phyloP scores from a whole-genome alignment of 2,888 invertebrate genomes.

The Plagodis dolabraria region DNA sequence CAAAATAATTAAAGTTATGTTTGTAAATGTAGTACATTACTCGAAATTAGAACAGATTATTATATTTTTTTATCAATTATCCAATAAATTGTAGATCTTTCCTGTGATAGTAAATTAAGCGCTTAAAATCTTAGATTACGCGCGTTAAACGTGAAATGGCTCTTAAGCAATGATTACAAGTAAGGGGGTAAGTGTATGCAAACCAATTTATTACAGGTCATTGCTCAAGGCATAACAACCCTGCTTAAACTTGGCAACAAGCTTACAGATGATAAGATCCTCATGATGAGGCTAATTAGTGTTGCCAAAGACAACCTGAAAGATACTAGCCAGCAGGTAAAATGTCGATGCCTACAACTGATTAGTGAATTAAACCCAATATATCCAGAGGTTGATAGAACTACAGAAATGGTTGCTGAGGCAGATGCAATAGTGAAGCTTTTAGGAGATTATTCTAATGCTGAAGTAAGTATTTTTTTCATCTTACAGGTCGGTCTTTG shows the following conservation, averaged over 20 bases:
- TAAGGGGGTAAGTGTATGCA: too few species aligned
- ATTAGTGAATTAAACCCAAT: slow-evolving; percentile 90
- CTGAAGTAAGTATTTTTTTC: slow-evolving; percentile 77
- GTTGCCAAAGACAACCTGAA: slow-evolving; percentile 89
- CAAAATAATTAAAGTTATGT: too few species aligned
- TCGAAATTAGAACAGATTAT: too few species aligned
- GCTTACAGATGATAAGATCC: slow-evolving; percentile 83
- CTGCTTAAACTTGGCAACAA: slow-evolving; percentile 88
- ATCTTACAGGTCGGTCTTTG: neutral
- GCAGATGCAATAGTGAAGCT: slow-evolving; percentile 88
- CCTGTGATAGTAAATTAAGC: too few species aligned
- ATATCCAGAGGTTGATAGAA: slow-evolving; percentile 76
- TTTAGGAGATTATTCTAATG: slow-evolving; percentile 93
- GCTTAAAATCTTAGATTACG: too few species aligned
- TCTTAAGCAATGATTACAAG: too few species aligned
- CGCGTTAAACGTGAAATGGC: too few species aligned
- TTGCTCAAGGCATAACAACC: slow-evolving; percentile 91
- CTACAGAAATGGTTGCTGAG: slow-evolving; percentile 79
- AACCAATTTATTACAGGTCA: slow-evolving; percentile 67
- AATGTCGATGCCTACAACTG: slow-evolving; percentile 91
- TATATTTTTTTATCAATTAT: too few species aligned
- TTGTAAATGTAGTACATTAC: too few species aligned
- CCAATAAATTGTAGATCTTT: too few species aligned
- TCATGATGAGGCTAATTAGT: slow-evolving; percentile 86
- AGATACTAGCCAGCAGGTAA: slow-evolving; percentile 91